Percentiles rank a stretch among this genome's conserved stretches.
Conservation (phyloP, 2,888 invertebrate genomes). For the Melipona bicolor region DNA sequence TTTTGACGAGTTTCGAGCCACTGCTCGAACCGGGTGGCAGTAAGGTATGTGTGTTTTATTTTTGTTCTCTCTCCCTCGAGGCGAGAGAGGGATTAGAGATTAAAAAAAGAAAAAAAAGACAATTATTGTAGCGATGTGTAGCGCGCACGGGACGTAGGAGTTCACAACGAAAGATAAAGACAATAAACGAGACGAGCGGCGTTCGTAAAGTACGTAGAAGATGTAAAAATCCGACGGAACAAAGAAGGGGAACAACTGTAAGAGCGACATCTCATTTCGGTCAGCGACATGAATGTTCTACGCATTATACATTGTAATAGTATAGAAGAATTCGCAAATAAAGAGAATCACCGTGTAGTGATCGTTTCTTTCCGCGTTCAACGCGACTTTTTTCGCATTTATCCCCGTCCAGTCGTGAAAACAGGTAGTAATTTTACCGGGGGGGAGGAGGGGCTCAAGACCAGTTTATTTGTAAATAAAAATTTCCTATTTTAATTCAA, state of each 20-base stretch:
- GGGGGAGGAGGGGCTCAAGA: too few relatives aligned
- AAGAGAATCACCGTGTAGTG: slow-evolving; percentile 15
- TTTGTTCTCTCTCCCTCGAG: not conserved
- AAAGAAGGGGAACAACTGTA: slow-evolving; percentile 4
- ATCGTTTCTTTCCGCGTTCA: too few relatives aligned
- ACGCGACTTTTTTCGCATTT: too few relatives aligned
- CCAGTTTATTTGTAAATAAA: too few relatives aligned
- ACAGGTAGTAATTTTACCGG: too few relatives aligned
- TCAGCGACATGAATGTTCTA: slow-evolving; percentile 19
- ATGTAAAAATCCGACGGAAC: not conserved
- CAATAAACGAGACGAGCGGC: slow-evolving; percentile 39
- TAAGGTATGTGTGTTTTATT: slow-evolving; percentile 55
- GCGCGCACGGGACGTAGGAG: slow-evolving; percentile 26
- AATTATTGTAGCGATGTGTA: slow-evolving; percentile 43
- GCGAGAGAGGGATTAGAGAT: slow-evolving; percentile 36
- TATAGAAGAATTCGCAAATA: slow-evolving; percentile 40
- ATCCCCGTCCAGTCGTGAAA: too few relatives aligned
- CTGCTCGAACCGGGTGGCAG: slow-evolving; percentile 38
- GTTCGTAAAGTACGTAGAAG: slow-evolving; percentile 3
- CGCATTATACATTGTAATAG: slow-evolving; percentile 38
- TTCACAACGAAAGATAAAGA: slow-evolving; percentile 45
- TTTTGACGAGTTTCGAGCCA: slow-evolving; percentile 62
- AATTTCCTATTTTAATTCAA: too few relatives aligned
- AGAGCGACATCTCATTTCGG: slow-evolving; percentile 35
- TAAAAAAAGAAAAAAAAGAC: slow-evolving; percentile 52